These are phyloP conservation scores for Accipiter cooperii DNA, from an alignment of 2,113 vertebrate species.

Conservation along the genomic window DNA sequence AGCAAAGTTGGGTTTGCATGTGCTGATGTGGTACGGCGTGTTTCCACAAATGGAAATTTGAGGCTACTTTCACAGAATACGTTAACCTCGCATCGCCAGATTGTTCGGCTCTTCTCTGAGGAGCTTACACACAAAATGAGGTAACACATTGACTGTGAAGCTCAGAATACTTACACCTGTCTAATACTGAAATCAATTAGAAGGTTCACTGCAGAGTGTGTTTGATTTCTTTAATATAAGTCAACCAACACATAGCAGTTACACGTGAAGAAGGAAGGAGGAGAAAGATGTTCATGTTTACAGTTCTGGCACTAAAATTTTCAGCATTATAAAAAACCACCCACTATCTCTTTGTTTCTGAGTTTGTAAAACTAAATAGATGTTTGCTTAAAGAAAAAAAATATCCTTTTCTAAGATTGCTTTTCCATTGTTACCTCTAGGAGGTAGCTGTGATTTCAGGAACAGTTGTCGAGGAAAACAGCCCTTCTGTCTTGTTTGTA, in stretches of 20 bases:
- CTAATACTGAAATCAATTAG: neutral
- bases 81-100: neutral
- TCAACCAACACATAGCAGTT: neutral
- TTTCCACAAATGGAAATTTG: neutral
- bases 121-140: neutral
- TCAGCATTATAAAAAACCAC: neutral
- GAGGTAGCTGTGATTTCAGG: neutral
- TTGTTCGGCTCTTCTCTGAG: neutral
- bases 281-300: neutral
- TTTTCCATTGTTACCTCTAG: neutral
- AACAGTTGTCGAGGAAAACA: neutral
- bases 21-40: fast-evolving
- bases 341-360: neutral
- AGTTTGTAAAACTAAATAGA: neutral
- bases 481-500: neutral
- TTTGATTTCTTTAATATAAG: neutral
- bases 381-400: neutral
- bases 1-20: neutral
- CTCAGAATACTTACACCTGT: neutral
- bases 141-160: neutral
- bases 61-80: neutral
- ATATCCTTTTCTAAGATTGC: neutral
- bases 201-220: neutral
- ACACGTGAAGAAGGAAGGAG: neutral
- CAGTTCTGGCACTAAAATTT: neutral